phyloP scores from a whole-genome alignment of 1,140 invertebrate genomes.

The Eupristina koningsbergeri region DNA sequence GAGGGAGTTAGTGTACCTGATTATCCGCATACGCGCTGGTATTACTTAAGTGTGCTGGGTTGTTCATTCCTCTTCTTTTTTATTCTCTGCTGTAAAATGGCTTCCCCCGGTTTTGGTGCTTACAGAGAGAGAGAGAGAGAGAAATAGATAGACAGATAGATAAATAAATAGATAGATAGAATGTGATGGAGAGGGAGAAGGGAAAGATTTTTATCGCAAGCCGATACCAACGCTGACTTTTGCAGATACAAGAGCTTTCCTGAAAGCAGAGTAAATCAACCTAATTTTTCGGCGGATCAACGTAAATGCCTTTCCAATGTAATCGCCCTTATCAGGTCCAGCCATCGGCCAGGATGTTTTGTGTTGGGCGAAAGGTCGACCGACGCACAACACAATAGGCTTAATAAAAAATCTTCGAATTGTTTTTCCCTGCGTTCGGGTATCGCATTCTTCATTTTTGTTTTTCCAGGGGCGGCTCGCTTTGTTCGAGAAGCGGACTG shows the following conservation, averaged over 20 bases:
- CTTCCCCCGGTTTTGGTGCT: conserved; percentile 1
- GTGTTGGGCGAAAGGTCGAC: not conserved
- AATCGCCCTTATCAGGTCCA: not conserved
- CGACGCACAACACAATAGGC: not conserved
- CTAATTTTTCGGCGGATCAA: conserved; percentile 40
- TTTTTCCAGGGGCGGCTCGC: not conserved
- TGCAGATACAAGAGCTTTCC: not conserved
- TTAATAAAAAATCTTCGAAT: not conserved
- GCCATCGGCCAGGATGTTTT: not conserved
- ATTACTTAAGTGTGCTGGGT: conserved; percentile 30
- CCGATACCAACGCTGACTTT: not conserved
- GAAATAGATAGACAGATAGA: not conserved
- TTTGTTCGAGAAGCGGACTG: not conserved
- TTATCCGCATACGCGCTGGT: conserved; percentile 10
- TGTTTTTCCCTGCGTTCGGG: not conserved
- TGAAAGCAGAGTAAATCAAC: conserved; percentile 32
- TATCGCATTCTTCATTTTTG: not conserved
- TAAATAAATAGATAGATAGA: no score
- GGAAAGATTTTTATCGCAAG: conserved; percentile 7
- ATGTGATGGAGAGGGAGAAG: no score
- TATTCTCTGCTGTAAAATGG: conserved; percentile 17
- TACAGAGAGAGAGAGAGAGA: not conserved
- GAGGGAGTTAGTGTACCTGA: not conserved
- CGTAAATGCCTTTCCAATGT: no score
- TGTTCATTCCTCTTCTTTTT: not conserved